Percentiles rank a stretch among this genome's conserved stretches.
Conservation (phyloP, 2,797 vertebrate genomes). For the Falco berigora region DNA sequence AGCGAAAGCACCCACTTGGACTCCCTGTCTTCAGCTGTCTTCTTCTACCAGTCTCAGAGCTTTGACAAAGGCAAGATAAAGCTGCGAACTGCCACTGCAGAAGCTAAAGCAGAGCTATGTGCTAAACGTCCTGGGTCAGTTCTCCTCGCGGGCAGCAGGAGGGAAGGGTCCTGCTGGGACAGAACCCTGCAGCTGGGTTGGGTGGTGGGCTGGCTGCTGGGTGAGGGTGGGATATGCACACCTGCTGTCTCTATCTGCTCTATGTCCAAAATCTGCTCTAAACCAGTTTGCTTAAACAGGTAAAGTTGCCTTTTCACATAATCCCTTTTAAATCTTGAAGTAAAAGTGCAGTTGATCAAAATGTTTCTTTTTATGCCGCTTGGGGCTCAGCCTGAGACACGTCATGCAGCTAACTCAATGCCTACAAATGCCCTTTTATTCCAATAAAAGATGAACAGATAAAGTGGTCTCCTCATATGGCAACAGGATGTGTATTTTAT, state of each 20-base stretch:
- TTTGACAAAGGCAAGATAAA: background rate
- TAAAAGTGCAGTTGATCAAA: background rate
- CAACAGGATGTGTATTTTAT: background rate
- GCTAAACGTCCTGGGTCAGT: background rate
- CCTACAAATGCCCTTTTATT: slow-evolving; percentile 9
- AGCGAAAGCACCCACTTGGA: background rate
- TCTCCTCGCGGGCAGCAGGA: background rate
- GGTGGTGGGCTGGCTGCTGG: background rate
- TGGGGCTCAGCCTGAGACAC: background rate
- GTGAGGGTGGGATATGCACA: background rate
- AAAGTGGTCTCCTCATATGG: background rate
- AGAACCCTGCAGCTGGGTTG: background rate
- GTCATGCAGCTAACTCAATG: background rate
- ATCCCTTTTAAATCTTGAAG: background rate
- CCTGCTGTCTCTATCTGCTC: background rate
- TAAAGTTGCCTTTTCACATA: background rate
- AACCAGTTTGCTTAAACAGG: background rate
- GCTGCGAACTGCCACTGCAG: background rate
- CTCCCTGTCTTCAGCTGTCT: background rate
- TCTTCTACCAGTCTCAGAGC: background rate
- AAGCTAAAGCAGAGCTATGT: background rate
- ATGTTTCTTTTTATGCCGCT: background rate
- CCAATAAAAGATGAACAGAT: background rate
- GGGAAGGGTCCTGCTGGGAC: background rate
- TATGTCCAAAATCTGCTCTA: background rate